Evolutionary conservation across 2,797 vertebrate genomes (phyloP), one percentile per base, ranked within the genome.

Genomic region (Pseudochaenichthys georgianus): DNA sequence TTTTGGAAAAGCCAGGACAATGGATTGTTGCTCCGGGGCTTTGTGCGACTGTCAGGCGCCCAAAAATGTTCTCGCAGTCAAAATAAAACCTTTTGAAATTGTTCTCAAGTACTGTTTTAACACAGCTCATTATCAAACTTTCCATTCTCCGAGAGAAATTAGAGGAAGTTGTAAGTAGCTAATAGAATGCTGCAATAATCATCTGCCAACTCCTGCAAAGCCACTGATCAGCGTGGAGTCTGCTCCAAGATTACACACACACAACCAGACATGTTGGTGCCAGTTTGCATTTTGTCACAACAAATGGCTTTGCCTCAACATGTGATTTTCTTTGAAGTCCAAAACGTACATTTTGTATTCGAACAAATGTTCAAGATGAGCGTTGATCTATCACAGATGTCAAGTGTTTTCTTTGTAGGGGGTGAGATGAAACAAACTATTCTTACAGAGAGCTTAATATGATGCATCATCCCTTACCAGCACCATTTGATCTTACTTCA

Each of bases 401-500:
- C 82, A 69, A 72, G 55, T 71, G 74, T 82, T 83, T 82, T 75
- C 46, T 86, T 86, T 79, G 79, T 73, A 55, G 19, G 45, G 28
- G 55, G 47, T 73, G 60, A 80, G 81, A 83, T 83, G 78, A 86
- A 87, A 81, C 77, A 86, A 82, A 52, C 73, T 57, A 78, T 83
- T 89, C 78, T 83, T 55, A 3, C 61, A n/a, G 80, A 46, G 57
- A 63, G 73, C 64, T 89, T 84, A 72, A 72, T 67, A 79, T 75
- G 83, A 85, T 87, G 81, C 73, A 84, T 70, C 48, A 47, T 50
- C 62, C 34, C 69, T 80, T 48, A 84, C 38, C 75, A 62, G 87
- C 74, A 86, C 75, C 69, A 72, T 84, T 83, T 70, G 77, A 86
- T 89, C 89, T 84, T 72, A 64, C 77, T 82, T 71, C 6, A 12